Evolutionary conservation across 2,888 invertebrate species (phyloP).

Genomic region (Luperina testacea): DNA sequence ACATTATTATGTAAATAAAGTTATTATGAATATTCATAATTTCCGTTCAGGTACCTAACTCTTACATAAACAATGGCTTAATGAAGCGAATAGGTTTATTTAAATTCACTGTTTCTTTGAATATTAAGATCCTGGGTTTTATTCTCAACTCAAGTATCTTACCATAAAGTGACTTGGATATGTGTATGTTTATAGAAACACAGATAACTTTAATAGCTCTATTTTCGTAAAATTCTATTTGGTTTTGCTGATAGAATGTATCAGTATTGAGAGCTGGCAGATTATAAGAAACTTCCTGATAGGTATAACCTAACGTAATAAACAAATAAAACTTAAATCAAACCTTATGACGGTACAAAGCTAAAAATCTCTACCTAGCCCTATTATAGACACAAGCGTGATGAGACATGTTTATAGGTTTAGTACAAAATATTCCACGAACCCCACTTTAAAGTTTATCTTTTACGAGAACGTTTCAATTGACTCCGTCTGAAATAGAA

Average conservation of each 20-base stretch:
- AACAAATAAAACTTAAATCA: background rate
- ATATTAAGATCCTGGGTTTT: constrained; percentile 27
- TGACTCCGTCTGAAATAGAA: constrained; percentile 49
- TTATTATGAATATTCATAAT: constrained; percentile 51
- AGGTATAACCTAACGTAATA: no score
- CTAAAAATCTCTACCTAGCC: no score
- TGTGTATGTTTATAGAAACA: background rate
- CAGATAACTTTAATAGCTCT: background rate
- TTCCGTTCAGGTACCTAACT: constrained; percentile 46
- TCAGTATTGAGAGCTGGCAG: background rate
- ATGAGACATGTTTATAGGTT: background rate
- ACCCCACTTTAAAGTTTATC: constrained; percentile 28
- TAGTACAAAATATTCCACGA: constrained; percentile 37
- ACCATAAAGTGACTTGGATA: background rate
- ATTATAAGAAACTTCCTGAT: background rate
- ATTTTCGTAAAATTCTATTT: background rate
- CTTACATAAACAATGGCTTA: constrained; percentile 53
- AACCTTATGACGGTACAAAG: background rate
- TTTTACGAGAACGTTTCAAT: constrained; percentile 49
- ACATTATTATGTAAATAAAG: constrained; percentile 43
- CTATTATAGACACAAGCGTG: background rate
- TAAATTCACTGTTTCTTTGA: constrained; percentile 31
- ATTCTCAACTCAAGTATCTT: background rate
- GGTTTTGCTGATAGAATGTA: background rate
- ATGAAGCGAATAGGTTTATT: constrained; percentile 50